A percentile compares a stretch with the other conserved stretches of the same genome.
phyloP scores from a whole-genome alignment of 2,888 invertebrate genomes.

The Troglohyphantes excavatus region DNA sequence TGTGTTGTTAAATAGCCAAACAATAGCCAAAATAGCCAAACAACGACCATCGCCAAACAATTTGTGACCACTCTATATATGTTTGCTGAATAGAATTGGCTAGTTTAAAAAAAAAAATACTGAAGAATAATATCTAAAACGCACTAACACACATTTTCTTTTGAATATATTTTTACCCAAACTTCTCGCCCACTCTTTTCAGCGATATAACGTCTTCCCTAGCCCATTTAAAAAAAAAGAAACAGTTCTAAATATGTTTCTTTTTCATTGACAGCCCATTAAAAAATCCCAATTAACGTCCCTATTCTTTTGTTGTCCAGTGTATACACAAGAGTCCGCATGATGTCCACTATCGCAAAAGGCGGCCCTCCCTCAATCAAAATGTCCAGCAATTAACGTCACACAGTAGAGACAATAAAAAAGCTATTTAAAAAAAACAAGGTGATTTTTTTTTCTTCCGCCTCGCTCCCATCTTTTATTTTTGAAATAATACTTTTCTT shows the following conservation, averaged over 20 bases:
- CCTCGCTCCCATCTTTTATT: not conserved
- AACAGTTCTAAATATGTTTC: constrained; percentile 17
- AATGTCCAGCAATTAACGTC: constrained; percentile 55
- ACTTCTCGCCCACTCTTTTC: not conserved
- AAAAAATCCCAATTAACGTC: constrained; percentile 57
- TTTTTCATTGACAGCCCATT: constrained; percentile 57
- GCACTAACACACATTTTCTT: no score
- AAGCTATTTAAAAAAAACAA: constrained; percentile 25
- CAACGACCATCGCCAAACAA: no score
- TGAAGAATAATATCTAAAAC: no score
- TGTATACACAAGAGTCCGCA: constrained; percentile 63
- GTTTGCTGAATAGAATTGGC: no score
- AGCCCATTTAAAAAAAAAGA: constrained; percentile 1
- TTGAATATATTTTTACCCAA: not conserved
- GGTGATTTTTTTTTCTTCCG: not conserved
- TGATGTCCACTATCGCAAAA: constrained; percentile 35
- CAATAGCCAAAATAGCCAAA: no score
- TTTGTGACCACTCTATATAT: no score
- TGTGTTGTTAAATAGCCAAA: no score
- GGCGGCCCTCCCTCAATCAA: constrained; percentile 25
- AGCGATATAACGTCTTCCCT: not conserved
- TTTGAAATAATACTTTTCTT: constrained; percentile 35
- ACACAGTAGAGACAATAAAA: constrained; percentile 35
- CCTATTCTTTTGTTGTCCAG: constrained; percentile 50
- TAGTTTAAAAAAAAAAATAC: no score